Conservation (phyloP, 1,140 invertebrate genomes). For the Anagrus nilaparvatae region DNA sequence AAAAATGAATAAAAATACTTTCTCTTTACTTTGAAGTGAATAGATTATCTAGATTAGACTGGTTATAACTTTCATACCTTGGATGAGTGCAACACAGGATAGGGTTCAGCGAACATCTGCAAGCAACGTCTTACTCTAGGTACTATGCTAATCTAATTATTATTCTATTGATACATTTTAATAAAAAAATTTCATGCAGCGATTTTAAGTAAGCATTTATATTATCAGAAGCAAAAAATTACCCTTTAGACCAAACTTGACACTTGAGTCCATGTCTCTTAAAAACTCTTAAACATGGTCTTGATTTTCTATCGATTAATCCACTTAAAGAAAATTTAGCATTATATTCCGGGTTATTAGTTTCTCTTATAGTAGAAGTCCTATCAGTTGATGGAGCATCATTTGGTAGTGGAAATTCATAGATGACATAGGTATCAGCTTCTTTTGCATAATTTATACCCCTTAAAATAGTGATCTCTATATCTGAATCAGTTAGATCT, state of each 20-base stretch:
- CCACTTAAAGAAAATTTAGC: conserved; percentile 57
- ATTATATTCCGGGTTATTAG: conserved; percentile 83
- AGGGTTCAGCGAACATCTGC: conserved; percentile 42
- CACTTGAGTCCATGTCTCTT: conserved; percentile 83
- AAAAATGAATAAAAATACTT: too few relatives aligned
- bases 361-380: conserved; percentile 70
- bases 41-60: too few relatives aligned
- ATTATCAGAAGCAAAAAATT: conserved; percentile 33
- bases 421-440: conserved; percentile 88
- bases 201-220: conserved; percentile 2
- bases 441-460: conserved; percentile 87
- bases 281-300: conserved; percentile 73
- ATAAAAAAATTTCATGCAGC: conserved; percentile 3
- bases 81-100: conserved; percentile 41
- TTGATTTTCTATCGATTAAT: conserved; percentile 66
- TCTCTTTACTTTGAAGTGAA: too few relatives aligned
- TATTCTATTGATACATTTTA: neutral
- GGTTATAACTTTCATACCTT: conserved; percentile 39
- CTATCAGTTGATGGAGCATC: conserved; percentile 70
- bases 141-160: conserved; percentile 26
- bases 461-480: conserved; percentile 77
- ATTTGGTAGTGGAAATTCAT: conserved; percentile 85
- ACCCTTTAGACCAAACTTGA: conserved; percentile 90
- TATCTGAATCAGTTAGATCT: conserved; percentile 82
- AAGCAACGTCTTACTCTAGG: conserved; percentile 40